These are phyloP conservation scores for Apostichopus parvimensis DNA, from an alignment of 35 echinoderm and acorn worm species.

Conservation along the genomic window DNA sequence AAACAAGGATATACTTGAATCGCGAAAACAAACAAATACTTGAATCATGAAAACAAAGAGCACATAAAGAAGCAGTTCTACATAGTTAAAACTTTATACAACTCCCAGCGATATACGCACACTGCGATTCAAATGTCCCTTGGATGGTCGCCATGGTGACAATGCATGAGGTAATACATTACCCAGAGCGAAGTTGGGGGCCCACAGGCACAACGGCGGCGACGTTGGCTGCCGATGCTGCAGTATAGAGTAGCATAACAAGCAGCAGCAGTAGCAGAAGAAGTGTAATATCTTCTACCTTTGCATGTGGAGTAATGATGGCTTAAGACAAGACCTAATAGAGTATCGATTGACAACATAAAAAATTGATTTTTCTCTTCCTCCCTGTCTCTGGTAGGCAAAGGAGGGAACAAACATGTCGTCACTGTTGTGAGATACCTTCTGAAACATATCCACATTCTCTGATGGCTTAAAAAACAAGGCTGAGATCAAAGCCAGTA, in stretches of 20 bases:
- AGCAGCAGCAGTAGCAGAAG: not conserved
- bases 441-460: not conserved
- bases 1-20: too few species aligned
- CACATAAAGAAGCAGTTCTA: not conserved
- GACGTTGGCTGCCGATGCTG: not conserved
- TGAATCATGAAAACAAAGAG: too few species aligned
- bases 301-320: constrained; percentile 29
- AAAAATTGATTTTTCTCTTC: constrained; percentile 29
- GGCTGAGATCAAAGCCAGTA: not conserved
- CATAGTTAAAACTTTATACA: constrained; percentile 17
- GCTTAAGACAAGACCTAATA: constrained; percentile 35
- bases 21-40: too few species aligned
- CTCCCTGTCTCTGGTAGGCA: not conserved
- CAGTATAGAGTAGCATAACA: not conserved
- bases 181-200: constrained; percentile 36
- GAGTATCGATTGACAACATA: constrained; percentile 41
- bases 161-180: constrained; percentile 39
- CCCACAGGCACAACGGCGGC: not conserved
- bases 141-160: constrained; percentile 15
- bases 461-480: not conserved
- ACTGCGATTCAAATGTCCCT: constrained; percentile 33
- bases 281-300: constrained; percentile 22
- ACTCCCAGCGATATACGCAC: constrained; percentile 2
- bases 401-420: not conserved
- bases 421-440: not conserved